Conservation (phyloP, 2,888 invertebrate genomes). For the Zygogramma bicolorata region DNA sequence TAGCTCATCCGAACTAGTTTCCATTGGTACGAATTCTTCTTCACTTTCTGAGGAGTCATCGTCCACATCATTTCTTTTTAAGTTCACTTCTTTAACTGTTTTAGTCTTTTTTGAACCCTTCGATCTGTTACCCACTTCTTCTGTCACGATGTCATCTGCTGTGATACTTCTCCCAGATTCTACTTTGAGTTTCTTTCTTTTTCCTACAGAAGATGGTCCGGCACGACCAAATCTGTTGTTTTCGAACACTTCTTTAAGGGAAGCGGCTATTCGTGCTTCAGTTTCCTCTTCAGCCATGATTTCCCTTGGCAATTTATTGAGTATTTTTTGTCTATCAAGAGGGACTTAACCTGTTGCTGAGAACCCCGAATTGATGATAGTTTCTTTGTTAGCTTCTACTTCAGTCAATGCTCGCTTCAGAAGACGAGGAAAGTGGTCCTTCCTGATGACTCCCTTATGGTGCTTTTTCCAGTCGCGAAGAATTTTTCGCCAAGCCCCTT, state of each 20-base stretch:
- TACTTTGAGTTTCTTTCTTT: slow-evolving; percentile 20
- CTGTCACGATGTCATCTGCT: slow-evolving; percentile 5
- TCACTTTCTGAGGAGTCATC: neutral
- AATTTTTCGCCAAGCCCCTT: no score
- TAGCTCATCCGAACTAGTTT: neutral
- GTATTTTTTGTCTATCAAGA: slow-evolving; percentile 20
- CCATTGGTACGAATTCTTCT: slow-evolving; percentile 11
- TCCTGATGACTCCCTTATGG: neutral
- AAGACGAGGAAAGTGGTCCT: neutral
- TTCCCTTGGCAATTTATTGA: slow-evolving; percentile 18
- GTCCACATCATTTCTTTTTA: slow-evolving; percentile 1
- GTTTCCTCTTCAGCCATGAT: slow-evolving; percentile 2
- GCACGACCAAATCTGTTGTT: neutral
- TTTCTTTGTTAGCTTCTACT: slow-evolving; percentile 3
- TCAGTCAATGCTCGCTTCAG: neutral
- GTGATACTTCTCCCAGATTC: slow-evolving; percentile 26
- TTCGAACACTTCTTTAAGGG: no score
- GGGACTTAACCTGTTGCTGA: slow-evolving; percentile 20
- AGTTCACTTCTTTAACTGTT: slow-evolving; percentile 8
- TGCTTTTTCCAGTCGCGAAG: no score
- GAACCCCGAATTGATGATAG: slow-evolving; percentile 23
- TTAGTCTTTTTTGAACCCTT: no score
- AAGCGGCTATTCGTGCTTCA: neutral
- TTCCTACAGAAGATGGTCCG: slow-evolving; percentile 13
- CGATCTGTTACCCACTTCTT: neutral